These are phyloP conservation scores for Thalassarche chlororhynchos DNA, from an alignment of 2,113 vertebrate species.

Conservation along the genomic window DNA sequence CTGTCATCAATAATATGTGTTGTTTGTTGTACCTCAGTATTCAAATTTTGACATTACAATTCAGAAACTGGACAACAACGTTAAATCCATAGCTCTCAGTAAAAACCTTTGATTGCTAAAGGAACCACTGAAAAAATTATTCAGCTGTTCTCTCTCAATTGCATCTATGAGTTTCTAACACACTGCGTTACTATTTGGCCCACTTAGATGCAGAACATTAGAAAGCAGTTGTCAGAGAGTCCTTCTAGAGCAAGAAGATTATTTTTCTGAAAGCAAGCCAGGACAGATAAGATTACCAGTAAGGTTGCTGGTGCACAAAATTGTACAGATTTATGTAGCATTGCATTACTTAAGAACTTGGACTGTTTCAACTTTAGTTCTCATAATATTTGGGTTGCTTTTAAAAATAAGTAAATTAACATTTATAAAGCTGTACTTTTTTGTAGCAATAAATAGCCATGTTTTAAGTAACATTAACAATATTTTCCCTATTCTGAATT, in stretches of 20 bases:
- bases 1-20: neutral
- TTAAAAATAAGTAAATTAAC: neutral
- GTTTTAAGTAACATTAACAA: neutral
- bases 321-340: neutral
- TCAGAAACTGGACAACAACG: neutral
- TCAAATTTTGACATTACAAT: neutral
- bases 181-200: neutral
- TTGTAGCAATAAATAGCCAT: neutral
- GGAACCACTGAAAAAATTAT: neutral
- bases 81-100: neutral
- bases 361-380: neutral
- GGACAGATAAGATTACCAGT: neutral
- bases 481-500: slow-evolving; percentile 17
- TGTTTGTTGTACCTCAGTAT: neutral
- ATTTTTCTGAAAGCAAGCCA: neutral
- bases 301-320: neutral
- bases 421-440: neutral
- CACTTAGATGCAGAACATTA: neutral
- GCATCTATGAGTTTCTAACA: neutral
- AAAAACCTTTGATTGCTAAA: neutral
- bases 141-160: neutral
- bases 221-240: neutral
- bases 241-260: neutral
- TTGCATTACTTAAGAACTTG: neutral
- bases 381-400: neutral